Conservation (phyloP, 2,797 vertebrate genomes). For the Sebastiscus albofasciatus region DNA sequence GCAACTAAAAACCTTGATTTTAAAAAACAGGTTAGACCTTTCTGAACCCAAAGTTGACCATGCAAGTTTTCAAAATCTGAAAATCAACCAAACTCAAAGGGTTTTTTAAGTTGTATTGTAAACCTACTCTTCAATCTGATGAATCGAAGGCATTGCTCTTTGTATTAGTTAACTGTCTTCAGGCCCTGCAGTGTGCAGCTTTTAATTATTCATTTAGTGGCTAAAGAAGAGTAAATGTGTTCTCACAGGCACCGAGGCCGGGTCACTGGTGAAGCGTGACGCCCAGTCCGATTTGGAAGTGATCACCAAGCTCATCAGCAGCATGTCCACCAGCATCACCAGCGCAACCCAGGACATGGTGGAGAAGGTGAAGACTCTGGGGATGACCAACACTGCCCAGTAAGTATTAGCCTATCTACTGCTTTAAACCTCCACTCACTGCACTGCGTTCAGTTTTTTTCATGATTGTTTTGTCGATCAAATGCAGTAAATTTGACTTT, state of each 20-base stretch:
- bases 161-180: not conserved
- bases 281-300: slow-evolving; percentile 58
- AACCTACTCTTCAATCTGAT: not conserved
- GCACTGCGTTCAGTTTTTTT: not conserved
- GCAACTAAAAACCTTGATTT: not conserved
- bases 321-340: slow-evolving; percentile 53
- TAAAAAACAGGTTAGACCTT: not conserved
- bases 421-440: not conserved
- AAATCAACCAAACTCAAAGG: not conserved
- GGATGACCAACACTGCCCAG: slow-evolving; percentile 73
- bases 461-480: not conserved
- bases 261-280: slow-evolving; percentile 72
- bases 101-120: not conserved
- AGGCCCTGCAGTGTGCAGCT: not conserved
- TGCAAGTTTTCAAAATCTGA: not conserved
- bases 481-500: not conserved
- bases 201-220: not conserved
- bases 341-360: slow-evolving; percentile 60
- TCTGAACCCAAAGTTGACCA: not conserved
- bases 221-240: not conserved
- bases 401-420: slow-evolving; percentile 46
- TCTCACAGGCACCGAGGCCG: slow-evolving; percentile 64
- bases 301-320: slow-evolving; percentile 59
- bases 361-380: slow-evolving; percentile 67
- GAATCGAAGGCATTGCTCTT: not conserved